A percentile compares a stretch with the other conserved stretches of the same genome.
phyloP scores from a whole-genome alignment of 2,797 vertebrate species.

The Crenichthys baileyi region DNA sequence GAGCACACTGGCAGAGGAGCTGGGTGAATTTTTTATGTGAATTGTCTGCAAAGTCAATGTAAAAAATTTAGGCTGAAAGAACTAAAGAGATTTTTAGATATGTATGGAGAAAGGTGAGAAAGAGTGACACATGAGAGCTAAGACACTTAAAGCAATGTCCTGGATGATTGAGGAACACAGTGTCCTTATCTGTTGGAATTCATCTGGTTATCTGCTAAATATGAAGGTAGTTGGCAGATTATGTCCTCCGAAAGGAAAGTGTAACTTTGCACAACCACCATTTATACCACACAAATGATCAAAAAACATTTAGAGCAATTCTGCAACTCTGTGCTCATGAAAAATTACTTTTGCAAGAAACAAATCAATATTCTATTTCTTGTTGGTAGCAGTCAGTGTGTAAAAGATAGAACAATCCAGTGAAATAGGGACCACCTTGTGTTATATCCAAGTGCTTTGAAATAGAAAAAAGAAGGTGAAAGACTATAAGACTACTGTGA shows the following conservation, averaged over 20 bases:
- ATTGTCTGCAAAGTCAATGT: background rate
- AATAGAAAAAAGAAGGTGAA: slow-evolving; percentile 20
- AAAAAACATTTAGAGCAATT: slow-evolving; percentile 18
- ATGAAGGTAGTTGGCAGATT: slow-evolving; percentile 3
- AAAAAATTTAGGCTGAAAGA: background rate
- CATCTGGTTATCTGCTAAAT: slow-evolving; percentile 8
- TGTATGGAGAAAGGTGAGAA: background rate
- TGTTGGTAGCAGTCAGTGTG: slow-evolving; percentile 8
- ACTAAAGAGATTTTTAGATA: background rate
- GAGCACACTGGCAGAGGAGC: background rate
- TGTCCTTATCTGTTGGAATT: slow-evolving; percentile 2
- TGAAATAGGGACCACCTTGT: slow-evolving; percentile 8
- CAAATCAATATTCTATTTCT: slow-evolving; percentile 62
- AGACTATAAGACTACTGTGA: slow-evolving; percentile 13
- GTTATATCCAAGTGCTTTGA: slow-evolving; percentile 29
- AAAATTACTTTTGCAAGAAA: slow-evolving; percentile 41
- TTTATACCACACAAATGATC: background rate
- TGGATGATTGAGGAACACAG: background rate
- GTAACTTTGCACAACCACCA: background rate
- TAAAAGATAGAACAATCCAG: slow-evolving; percentile 21
- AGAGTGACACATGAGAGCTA: background rate
- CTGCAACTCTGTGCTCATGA: slow-evolving; percentile 19
- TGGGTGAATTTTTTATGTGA: background rate
- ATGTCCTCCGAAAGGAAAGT: background rate
- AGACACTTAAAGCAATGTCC: background rate